Conservation (phyloP, 2,888 invertebrate species). For the Gasteruption jaculator region DNA sequence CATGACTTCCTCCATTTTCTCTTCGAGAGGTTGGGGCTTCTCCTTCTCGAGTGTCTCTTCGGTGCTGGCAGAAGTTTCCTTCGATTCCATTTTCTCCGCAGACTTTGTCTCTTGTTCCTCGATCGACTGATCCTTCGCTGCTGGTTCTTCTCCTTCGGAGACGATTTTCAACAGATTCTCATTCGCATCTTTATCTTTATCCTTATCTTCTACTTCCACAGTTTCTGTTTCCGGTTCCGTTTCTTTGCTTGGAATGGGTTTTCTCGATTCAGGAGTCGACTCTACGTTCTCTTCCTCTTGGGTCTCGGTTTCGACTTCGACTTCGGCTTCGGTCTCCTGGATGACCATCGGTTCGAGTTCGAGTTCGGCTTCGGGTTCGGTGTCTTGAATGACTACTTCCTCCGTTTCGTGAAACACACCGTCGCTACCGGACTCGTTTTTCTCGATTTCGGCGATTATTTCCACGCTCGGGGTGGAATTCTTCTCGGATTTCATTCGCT, state of each 20-base stretch:
- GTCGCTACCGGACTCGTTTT: background rate
- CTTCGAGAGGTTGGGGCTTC: constrained; percentile 2
- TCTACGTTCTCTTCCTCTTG: too few relatives aligned
- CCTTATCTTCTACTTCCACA: background rate
- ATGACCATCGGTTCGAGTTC: too few relatives aligned
- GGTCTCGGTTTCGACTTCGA: too few relatives aligned
- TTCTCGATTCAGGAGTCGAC: too few relatives aligned
- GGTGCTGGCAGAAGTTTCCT: background rate
- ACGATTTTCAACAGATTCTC: constrained; percentile 1
- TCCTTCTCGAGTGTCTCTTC: constrained; percentile 8
- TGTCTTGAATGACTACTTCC: too few relatives aligned
- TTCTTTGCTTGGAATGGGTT: too few relatives aligned
- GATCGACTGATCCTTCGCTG: background rate
- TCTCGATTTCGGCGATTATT: constrained; percentile 11
- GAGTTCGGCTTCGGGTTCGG: too few relatives aligned
- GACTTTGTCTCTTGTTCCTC: background rate
- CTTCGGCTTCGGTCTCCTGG: too few relatives aligned
- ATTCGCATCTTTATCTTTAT: background rate
- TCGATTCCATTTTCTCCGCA: background rate
- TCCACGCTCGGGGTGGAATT: too few relatives aligned
- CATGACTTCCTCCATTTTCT: background rate
- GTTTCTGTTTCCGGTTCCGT: background rate
- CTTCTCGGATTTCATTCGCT: too few relatives aligned
- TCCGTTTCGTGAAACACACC: too few relatives aligned
- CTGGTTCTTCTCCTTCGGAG: background rate